Evolutionary conservation across 92 coral and sea anemone species (phyloP), one percentile per base, ranked within the genome.

Genomic region (Paragorgia papillata): DNA sequence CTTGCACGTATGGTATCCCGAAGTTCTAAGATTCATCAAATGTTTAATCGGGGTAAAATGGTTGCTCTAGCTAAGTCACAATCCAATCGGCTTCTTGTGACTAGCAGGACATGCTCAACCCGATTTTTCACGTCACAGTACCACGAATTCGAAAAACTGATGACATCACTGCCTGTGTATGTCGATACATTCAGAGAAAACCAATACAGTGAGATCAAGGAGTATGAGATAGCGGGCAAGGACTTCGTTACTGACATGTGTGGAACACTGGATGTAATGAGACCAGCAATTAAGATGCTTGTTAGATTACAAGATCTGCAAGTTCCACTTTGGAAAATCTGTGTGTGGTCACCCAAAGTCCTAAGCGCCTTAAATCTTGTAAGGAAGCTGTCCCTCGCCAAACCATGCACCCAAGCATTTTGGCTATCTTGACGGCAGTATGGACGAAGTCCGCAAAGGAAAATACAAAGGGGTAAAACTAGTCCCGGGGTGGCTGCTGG

Each of bases 111-210:
- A n/a, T n/a, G n/a, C n/a, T n/a, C n/a, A n/a, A n/a, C n/a, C n/a
- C n/a, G n/a, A n/a, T n/a, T n/a, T n/a, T n/a, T n/a, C n/a, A n/a
- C n/a, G n/a, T n/a, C n/a, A n/a, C n/a, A n/a, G n/a, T 65, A 39
- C 48, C n/a, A 31, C 9, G 73, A 66, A 66, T 66, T 66, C 41
- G 49, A 44, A 24, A 66, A 66, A 33, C 49, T 66, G 33, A 37
- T 66, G 28, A 32, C 12, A 6, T 31, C 49, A n/a, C 19, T 66
- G n/a, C 73, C 73, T 7, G 22, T 66, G 53, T 40, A 33, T 32
- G 41, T 66, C 27, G 43, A 66, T 10, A 66, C 73, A 32, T 66
- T 66, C 20, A 39, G 73, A 66, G 55, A 17, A 66, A 31, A 31
- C 49, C 15, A 66, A 15, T 66, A 24, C 22, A 24, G 14, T 33